Evolutionary conservation across 2,888 invertebrate species (phyloP), one percentile per base, ranked within the genome.

Genomic region (Eustalomyia histrio): DNA sequence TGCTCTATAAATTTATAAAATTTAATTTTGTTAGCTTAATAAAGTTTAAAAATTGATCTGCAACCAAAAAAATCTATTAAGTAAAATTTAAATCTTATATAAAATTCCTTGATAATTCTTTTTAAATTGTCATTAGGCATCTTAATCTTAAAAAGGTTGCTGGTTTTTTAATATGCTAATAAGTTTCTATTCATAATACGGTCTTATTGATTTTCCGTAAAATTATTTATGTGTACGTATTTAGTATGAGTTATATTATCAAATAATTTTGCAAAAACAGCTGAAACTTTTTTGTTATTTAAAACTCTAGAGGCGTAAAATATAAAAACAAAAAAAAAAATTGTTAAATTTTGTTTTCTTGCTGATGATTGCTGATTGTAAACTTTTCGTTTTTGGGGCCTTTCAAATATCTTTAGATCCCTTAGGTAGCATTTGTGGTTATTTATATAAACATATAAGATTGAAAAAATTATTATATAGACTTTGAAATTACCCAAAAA

Each of bases 161-260:
- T 39, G 39, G 39, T 10, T 8, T 39, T 12, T 8, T 39, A 39
- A 2, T 10, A 35, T 35, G 35, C 12, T 39, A 55, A 55, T n/a
- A 21, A 7, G 1, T 24, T 55, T 21, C 9, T 12, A 4, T 61
- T 47, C 24, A 21, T 61, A 47, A 61, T 61, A 61, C 18, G 43
- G 9, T 39, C 47, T 58, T 71, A 76, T 71, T 64, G 58, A 71
- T 58, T 71, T 69, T 63, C 57, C 29, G 39, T 69, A 58, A 47
- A 57, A 73, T 43, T 12, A 33, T 29, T 33, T 64, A 43, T 10
- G 18, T 18, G 14, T 35, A 18, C 50, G 16, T n/a, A n/a, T n/a
- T 58, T 17, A 9, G 29, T 24, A 2, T 29, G 2, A 39, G 16
- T 50, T 35, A 35, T 57, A 52, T 69, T 58, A 58, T 29, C 58